phyloP scores from a whole-genome alignment of 2,113 vertebrate genomes.

The Bos indicus region DNA sequence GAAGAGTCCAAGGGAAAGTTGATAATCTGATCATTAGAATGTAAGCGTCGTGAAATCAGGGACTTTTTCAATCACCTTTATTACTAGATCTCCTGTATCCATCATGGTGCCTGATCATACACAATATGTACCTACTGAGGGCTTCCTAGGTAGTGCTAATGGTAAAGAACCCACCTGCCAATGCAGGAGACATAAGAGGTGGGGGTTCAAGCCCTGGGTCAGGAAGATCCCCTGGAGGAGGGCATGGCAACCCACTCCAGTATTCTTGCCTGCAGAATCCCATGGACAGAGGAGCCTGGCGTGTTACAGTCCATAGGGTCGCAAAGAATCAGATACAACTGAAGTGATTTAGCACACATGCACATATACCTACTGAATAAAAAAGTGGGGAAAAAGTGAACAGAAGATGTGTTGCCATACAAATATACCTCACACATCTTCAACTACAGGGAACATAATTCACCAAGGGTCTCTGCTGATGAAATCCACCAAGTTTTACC shows the following conservation, averaged over 20 bases:
- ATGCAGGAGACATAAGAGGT: neutral
- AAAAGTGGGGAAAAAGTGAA: neutral
- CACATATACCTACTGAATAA: neutral
- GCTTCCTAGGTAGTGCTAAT: neutral
- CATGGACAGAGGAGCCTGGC: neutral
- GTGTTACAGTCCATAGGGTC: neutral
- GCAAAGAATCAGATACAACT: neutral
- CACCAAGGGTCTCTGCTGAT: neutral
- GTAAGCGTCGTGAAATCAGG: neutral
- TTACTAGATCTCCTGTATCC: neutral
- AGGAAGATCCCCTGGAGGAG: neutral
- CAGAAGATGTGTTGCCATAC: neutral
- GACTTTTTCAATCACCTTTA: neutral
- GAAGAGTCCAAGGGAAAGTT: neutral
- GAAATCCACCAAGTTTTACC: neutral
- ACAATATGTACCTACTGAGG: neutral
- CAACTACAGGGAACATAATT: neutral
- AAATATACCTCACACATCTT: neutral
- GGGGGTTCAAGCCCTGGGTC: neutral
- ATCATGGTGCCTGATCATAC: neutral
- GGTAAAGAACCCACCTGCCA: neutral
- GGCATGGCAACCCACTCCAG: neutral
- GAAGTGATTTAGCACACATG: neutral
- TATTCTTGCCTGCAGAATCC: neutral
- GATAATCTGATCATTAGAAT: neutral